These are phyloP conservation scores for Himalopsyche phryganea DNA, from an alignment of 1,140 invertebrate species.

Conservation along the genomic window DNA sequence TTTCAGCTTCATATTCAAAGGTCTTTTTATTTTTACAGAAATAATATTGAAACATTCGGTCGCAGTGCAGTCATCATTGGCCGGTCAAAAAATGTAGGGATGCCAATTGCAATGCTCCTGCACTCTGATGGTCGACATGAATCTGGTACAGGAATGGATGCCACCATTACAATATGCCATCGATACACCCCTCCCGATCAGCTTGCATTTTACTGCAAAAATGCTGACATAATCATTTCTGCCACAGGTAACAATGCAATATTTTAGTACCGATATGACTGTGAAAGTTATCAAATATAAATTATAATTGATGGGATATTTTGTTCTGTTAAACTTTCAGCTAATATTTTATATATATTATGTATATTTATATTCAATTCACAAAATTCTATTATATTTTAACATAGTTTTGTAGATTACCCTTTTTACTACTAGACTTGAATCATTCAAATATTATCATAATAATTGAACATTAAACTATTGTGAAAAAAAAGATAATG, in stretches of 20 bases:
- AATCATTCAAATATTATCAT: too few relatives aligned
- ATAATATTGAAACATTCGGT: slow-evolving; percentile 72
- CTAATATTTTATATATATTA: too few relatives aligned
- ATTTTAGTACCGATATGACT: too few relatives aligned
- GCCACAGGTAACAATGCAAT: slow-evolving; percentile 63
- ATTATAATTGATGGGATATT: too few relatives aligned
- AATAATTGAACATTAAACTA: too few relatives aligned
- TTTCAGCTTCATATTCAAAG: too few relatives aligned
- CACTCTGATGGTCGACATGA: slow-evolving; percentile 70
- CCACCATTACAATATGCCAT: slow-evolving; percentile 86
- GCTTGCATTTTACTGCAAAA: slow-evolving; percentile 62
- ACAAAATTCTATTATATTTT: too few relatives aligned
- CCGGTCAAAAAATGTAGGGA: slow-evolving; percentile 84
- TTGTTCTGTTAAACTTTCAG: too few relatives aligned
- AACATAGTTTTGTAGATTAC: too few relatives aligned
- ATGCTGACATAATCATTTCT: slow-evolving; percentile 79
- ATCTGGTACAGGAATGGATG: slow-evolving; percentile 64
- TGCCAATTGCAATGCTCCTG: slow-evolving; percentile 78
- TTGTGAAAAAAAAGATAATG: too few relatives aligned
- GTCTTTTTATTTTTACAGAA: slow-evolving; percentile 53
- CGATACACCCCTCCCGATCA: slow-evolving; percentile 76
- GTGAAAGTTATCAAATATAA: too few relatives aligned
- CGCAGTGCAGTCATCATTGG: slow-evolving; percentile 86
- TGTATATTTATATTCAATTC: slow-evolving; percentile 11
- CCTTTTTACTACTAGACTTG: too few relatives aligned